A percentile compares a stretch with the other conserved stretches of the same genome.
Conservation (phyloP, 2,113 vertebrate genomes). For the Marcusenius ussheri region DNA sequence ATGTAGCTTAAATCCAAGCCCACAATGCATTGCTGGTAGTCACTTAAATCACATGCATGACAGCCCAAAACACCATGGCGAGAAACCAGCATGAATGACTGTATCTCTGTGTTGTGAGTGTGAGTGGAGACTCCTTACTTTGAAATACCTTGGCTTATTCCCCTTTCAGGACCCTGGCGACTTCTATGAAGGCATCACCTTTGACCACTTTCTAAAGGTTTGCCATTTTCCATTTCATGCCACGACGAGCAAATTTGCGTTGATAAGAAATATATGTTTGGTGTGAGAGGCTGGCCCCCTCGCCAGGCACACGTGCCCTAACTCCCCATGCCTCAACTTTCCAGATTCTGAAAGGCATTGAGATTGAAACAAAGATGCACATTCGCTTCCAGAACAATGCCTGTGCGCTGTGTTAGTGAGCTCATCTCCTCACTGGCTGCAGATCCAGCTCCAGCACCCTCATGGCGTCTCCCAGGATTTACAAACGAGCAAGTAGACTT, state of each 20-base stretch:
- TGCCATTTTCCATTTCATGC: constrained; percentile 25
- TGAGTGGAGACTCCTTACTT: neutral
- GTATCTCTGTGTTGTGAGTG: neutral
- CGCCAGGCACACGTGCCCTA: neutral
- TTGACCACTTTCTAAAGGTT: constrained; percentile 92
- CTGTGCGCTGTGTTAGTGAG: constrained; percentile 75
- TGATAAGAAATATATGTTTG: neutral
- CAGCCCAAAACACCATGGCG: neutral
- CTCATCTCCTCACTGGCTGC: neutral
- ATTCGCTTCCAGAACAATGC: constrained; percentile 81
- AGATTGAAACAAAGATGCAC: constrained; percentile 89
- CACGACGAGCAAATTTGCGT: neutral
- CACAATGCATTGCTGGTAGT: neutral
- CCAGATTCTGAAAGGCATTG: constrained; percentile 83
- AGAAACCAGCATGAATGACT: neutral
- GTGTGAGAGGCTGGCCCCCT: neutral
- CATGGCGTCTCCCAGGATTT: neutral
- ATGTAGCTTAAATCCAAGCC: neutral
- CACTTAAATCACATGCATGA: neutral
- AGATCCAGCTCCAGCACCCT: neutral
- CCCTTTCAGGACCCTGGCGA: constrained; percentile 75
- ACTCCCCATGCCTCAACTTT: neutral
- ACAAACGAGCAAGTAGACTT: neutral
- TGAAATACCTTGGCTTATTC: neutral
- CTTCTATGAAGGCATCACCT: constrained; percentile 91